Conservation (phyloP, 2,888 invertebrate species). For the Junonia oenone region DNA sequence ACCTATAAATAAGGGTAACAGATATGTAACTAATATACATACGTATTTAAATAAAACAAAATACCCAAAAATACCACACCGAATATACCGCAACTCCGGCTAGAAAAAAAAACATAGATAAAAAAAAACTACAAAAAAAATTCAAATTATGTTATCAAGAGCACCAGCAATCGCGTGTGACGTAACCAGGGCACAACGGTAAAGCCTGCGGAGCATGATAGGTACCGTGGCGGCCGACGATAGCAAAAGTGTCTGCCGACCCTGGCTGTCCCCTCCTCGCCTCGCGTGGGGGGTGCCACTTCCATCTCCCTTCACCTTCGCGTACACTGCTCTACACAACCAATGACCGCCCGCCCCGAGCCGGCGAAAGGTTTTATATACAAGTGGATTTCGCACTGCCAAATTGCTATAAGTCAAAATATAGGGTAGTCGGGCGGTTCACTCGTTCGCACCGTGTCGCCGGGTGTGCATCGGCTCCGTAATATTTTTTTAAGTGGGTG, state of each 20-base stretch:
- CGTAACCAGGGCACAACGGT: conserved; percentile 52
- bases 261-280: conserved; percentile 64
- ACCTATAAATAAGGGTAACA: too few species aligned
- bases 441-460: conserved; percentile 54
- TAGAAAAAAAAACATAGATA: too few species aligned
- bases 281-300: conserved; percentile 65
- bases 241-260: conserved; percentile 77
- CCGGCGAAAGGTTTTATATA: conserved; percentile 84
- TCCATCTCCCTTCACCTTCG: conserved; percentile 64
- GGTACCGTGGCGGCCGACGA: conserved; percentile 59
- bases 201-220: conserved; percentile 48
- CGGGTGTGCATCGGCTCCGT: conserved; percentile 36
- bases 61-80: too few species aligned
- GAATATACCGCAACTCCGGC: too few species aligned
- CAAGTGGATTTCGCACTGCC: conserved; percentile 80
- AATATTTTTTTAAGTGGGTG: conserved; percentile 29
- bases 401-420: conserved; percentile 82
- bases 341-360: conserved; percentile 72
- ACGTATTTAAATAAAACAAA: too few species aligned
- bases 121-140: background rate
- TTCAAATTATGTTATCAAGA: background rate
- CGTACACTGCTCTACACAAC: conserved; percentile 44
- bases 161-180: conserved; percentile 34
- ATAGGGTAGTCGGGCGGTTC: conserved; percentile 80
- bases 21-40: too few species aligned